Conservation (phyloP, 2,888 invertebrate species). For the Drosophila mayaguana region DNA sequence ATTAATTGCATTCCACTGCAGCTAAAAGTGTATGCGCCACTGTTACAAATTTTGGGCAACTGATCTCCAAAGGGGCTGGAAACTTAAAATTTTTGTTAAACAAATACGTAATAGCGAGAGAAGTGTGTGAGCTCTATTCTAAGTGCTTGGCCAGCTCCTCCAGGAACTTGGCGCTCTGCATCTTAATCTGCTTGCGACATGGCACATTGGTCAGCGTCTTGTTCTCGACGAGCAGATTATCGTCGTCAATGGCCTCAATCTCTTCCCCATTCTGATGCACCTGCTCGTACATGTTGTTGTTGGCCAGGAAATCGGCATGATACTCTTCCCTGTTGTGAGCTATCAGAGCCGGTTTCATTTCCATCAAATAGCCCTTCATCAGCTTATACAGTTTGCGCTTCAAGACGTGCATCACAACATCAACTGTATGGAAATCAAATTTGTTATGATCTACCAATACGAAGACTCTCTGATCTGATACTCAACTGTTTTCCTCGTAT, state of each 20-base stretch:
- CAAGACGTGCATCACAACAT: constrained; percentile 69
- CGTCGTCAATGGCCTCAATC: constrained; percentile 46
- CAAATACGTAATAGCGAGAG: not conserved
- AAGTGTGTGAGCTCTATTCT: constrained; percentile 55
- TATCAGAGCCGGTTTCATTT: constrained; percentile 44
- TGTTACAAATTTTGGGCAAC: constrained; percentile 13
- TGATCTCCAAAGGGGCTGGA: not conserved
- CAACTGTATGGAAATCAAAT: constrained; percentile 57
- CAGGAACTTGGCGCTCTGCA: constrained; percentile 81
- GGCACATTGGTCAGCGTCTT: constrained; percentile 74
- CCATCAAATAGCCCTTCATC: constrained; percentile 70
- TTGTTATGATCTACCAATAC: not conserved
- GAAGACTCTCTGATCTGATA: not conserved
- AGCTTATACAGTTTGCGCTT: constrained; percentile 73
- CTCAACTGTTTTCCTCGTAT: constrained; percentile 81
- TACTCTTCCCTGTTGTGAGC: constrained; percentile 69
- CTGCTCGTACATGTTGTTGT: constrained; percentile 33
- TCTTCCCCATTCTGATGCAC: constrained; percentile 34
- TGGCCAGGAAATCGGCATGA: constrained; percentile 71
- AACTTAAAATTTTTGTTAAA: constrained; percentile 20
- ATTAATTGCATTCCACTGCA: constrained; percentile 27
- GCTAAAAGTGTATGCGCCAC: constrained; percentile 4
- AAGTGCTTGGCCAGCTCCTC: constrained; percentile 83
- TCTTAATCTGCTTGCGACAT: constrained; percentile 83
- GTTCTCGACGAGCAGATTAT: constrained; percentile 65